Evolutionary conservation across 2,888 invertebrate species (phyloP), one percentile per base, ranked within the genome.

Genomic region (Sinhomidia bicolor): DNA sequence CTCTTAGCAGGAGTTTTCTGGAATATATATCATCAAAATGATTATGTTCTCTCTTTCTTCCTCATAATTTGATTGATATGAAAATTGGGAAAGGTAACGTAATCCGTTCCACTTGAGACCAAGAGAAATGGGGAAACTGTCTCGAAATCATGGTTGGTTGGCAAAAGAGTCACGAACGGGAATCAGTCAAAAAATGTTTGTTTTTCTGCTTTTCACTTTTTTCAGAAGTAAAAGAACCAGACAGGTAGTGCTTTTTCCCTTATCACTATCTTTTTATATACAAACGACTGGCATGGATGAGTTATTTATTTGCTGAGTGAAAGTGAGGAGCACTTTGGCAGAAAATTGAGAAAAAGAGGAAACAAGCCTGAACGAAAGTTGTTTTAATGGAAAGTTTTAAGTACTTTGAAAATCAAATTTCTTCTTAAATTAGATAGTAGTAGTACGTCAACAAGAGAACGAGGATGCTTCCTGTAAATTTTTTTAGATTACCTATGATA

Each of bases 101-200:
- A 60, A 60, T 26, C 57, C 23, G 26, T n/a, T 41, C 9, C 9
- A 4, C 41, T 9, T 41, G 41, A 51, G 51, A n/a, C n/a, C n/a
- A n/a, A 51, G 6, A 51, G 2, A 47, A 47, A 47, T 47, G 47
- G 47, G 12, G 47, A 51, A 51, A 51, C n/a, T 51, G 51, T 51
- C 51, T 51, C 51, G 17, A n/a, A n/a, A n/a, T n/a, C n/a, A 41
- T 41, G 41, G 6, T 41, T 23, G 10, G 57, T 60, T 60, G 7
- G 57, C 1, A 60, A 17, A 51, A 51, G 51, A 60, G 57, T 20
- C 57, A 60, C 57, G 57, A 23, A 60, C 57, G 26, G 9, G 26
- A 26, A 60, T 60, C 57, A 60, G 20, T 60, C 57, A 60, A 51
- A 51, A 51, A n/a, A n/a, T 51, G 51, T 51, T 51, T 51, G n/a